Evolutionary conservation across 2,113 vertebrate species (phyloP), one percentile per base, ranked within the genome.

Genomic region (Platichthys stellatus): DNA sequence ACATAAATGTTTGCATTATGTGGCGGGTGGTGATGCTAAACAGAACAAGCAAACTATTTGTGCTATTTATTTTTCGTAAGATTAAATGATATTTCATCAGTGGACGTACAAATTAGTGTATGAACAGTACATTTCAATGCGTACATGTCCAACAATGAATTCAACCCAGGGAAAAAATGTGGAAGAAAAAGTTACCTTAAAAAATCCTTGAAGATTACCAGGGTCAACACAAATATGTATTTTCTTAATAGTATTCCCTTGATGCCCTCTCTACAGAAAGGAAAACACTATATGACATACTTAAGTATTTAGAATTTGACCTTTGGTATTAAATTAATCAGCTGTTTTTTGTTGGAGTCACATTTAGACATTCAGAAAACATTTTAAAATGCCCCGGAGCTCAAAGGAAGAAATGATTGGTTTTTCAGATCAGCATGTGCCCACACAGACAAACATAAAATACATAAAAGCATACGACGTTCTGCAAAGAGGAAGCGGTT

Each of bases 301-400:
- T 83, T 75, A 51, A 43, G 76, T 58, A 79, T 79, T 71, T 31
- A 13, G 81, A 51, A 66, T 23, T 58, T 75, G 38, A 67, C 40
- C 38, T 62, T 28, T 67, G 35, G 38, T 28, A 56, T 78, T 49
- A 51, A 72, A 76, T 60, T 13, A 76, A 59, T 68, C 56, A 45
- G 45, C 9, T 64, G 45, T 15, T 61, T 72, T 64, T 70, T 43
- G 40, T 40, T 69, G 40, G 38, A 71, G 31, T 65, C 47, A 47
- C 24, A 71, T 65, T 18, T 64, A 7, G 28, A 43, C 57, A 58
- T 70, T 60, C 8, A 28, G 62, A 57, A 79, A 72, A 64, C 18
- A 23, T 51, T 71, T 66, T 23, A 8, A 21, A 70, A 72, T 38
- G 23, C 31, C 40, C 26, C 31, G 38, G 21, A 76, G 24, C 40